Evolutionary conservation across 2,888 invertebrate genomes (phyloP).

Genomic region (Trichopoda pennipes): DNA sequence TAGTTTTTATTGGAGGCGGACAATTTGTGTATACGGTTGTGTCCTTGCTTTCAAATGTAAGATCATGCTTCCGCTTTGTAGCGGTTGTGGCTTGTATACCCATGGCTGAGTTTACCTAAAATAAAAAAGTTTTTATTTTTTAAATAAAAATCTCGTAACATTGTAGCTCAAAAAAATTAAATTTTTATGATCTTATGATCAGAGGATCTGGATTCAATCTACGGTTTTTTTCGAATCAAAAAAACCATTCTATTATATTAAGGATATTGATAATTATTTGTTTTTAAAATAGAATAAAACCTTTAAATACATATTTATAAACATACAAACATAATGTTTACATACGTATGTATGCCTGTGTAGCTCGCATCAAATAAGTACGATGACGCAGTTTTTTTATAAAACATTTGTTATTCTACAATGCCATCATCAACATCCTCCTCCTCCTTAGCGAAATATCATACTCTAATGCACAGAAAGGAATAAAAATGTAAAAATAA

Average conservation of each 20-base stretch:
- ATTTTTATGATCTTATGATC: neutral
- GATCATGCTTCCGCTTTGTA: slow-evolving; percentile 86
- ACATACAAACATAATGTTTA: no score
- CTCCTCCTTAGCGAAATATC: slow-evolving; percentile 29
- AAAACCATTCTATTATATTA: neutral
- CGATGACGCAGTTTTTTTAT: slow-evolving; percentile 62
- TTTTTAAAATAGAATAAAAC: slow-evolving; percentile 12
- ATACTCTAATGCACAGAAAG: neutral
- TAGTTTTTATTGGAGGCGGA: slow-evolving; percentile 83
- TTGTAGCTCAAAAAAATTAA: neutral
- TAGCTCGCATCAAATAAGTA: slow-evolving; percentile 34
- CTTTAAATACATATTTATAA: slow-evolving; percentile 18
- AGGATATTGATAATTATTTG: neutral
- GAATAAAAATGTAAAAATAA: slow-evolving; percentile 46
- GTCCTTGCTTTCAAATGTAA: slow-evolving; percentile 81
- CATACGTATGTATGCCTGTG: neutral
- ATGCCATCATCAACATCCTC: slow-evolving; percentile 24
- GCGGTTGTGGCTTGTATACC: slow-evolving; percentile 87
- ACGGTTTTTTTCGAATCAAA: neutral
- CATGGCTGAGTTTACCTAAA: slow-evolving; percentile 85
- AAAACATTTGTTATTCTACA: slow-evolving; percentile 44
- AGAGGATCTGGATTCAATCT: neutral
- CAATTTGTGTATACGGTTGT: slow-evolving; percentile 82
- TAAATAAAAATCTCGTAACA: neutral
- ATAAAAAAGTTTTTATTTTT: neutral